Percentiles rank a stretch among this genome's conserved stretches.
Conservation (phyloP, 1,140 invertebrate species). For the Drosophila tropicalis region DNA sequence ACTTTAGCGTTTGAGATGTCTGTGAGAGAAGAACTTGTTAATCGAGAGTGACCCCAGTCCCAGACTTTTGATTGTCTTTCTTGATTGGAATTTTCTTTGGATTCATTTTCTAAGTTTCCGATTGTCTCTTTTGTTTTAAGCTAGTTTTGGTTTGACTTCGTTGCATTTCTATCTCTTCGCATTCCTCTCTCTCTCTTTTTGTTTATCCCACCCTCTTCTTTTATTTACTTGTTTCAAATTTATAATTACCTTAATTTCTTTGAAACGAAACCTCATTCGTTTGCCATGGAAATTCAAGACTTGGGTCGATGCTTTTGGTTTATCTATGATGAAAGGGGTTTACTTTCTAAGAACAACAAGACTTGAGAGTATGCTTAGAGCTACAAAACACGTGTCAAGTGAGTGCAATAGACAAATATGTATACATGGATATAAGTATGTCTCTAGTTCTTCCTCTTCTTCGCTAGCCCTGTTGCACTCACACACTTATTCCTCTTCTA, state of each 20-base stretch:
- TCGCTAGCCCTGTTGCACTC: not conserved
- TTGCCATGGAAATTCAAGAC: not conserved
- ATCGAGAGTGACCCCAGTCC: not conserved
- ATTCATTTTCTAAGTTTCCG: not conserved
- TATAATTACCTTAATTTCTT: conserved; percentile 6
- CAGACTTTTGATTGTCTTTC: not conserved
- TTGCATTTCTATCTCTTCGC: too few species aligned
- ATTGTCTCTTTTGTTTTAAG: not conserved
- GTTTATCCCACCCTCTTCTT: not conserved
- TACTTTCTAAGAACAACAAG: not conserved
- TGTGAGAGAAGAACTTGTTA: not conserved
- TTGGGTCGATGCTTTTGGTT: not conserved
- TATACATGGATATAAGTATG: conserved; percentile 35
- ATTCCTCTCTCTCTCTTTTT: not conserved
- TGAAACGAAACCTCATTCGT: not conserved
- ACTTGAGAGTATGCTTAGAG: conserved; percentile 1
- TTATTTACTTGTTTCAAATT: not conserved
- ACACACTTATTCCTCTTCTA: not conserved
- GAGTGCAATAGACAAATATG: conserved; percentile 37
- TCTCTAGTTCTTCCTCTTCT: not conserved
- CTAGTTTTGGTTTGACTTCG: too few species aligned
- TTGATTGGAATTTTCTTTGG: conserved; percentile 5
- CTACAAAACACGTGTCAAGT: conserved; percentile 49
- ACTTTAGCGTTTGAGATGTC: not conserved
- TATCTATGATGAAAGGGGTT: not conserved